Evolutionary conservation across 2,888 invertebrate species (phyloP), one percentile per base, ranked within the genome.

Genomic region (Steromphala cineraria): DNA sequence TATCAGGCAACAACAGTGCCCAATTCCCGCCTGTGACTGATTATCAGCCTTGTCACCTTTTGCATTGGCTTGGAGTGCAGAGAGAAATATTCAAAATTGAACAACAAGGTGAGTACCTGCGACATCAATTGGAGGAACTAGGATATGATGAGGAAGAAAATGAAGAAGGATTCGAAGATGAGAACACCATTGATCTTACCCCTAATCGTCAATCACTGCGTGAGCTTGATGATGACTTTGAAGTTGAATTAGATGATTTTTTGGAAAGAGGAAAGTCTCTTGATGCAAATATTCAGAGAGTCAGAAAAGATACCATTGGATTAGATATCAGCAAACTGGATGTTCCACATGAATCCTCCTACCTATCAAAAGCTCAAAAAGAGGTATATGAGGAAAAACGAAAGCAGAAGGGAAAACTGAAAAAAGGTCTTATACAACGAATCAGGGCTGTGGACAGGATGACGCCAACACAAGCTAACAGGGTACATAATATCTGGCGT

Each of bases 401-500:
- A 40, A 77, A 81, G 67, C 53, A 82, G 28, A 84, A 77, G 52
- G 85, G 85, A 82, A 85, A 84, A 53, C 40, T 82, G 74, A 87
- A 87, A 75, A 75, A 67, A 53, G 82, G 79, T 21, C 62, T 85
- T 15, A 83, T 81, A 21, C 83, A 71, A 67, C 83, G 87, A 13
- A 78, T 91, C 1, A 67, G 82, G 28, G 84, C 82, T 5, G 71
- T 52, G 8, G 87, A 89, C 19, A 80, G 76, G 15, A 89, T 92
- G 91, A 81, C 40, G n/a, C 84, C 87, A 28, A 85, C 83, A 2
- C 90, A 91, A 79, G 87, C 83, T 19, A 55, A 78, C 0, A 17
- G 56, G 5, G 79, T 92, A 10, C 5, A 31, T 10, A 86, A 88
- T 87, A 87, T 90, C 7, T 87, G 92, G 87, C 82, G 85, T 53